Base-by-base conservation (phyloP, 2,888 invertebrate species). In the Coleophora flavipennella region DNA sequence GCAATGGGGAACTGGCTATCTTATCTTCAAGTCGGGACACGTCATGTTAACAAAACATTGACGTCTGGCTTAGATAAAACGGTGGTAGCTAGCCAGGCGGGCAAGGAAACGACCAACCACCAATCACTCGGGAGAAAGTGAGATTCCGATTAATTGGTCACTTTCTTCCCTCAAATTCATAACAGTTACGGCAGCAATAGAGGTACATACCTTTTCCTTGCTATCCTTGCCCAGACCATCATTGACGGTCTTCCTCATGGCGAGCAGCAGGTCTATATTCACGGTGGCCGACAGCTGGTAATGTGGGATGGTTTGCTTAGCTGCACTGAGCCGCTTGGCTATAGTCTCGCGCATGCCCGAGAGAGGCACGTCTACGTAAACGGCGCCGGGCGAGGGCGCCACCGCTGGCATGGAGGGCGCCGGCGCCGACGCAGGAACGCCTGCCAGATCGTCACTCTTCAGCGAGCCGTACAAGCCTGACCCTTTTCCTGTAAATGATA, bases 301-400 rank as follows among this genome's bases (percentile, higher is more conserved):
- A 74, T 99, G 99, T 3, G 99, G 99, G 64, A 99, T 95, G 36
- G 91, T 92, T 71, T 93, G 91, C 78, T 99, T 99, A 28, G 98
- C 96, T 59, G 93, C 90, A 1, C 92, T 67, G 36, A 98, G 86
- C 31, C 98, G 86, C 69, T 94, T 95, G 20, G 97, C 98, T 63
- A 98, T 97, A 26, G 94, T 91, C 48, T 89, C 89, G 45, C 97
- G 87, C 77, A 98, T 93, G 63, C 89, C 92, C 1, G 93, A 89
- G 27, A 97, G 87, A 0, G 96, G 94, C 46, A 95, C 87, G 80
- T 98, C 98, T 32, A 86, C 81, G 79, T 79, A 92, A 28, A 80
- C 66, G 37, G 87, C 83, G 6, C 86, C 86, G 3, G 86, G 73
- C 0, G 78, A 62, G 1, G 84, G 80, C 13, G 73, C 56, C 0